Conservation (phyloP, 2,888 invertebrate species). For the Cerastis rubricosa region DNA sequence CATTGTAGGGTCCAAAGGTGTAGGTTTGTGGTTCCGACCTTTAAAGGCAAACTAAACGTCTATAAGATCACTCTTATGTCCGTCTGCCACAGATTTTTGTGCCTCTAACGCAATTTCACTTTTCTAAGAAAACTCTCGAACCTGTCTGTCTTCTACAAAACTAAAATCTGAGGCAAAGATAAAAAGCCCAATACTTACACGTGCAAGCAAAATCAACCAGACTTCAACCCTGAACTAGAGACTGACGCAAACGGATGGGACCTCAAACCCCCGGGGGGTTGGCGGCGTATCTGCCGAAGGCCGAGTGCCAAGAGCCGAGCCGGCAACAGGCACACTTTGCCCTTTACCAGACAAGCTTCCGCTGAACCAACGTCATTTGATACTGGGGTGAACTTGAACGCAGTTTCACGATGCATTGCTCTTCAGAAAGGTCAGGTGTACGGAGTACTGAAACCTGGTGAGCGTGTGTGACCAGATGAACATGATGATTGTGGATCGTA, state of each 20-base stretch:
- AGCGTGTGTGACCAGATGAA: not conserved
- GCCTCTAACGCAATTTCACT: not conserved
- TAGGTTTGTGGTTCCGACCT: not conserved
- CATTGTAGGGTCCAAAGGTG: not conserved
- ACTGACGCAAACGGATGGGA: constrained; percentile 38
- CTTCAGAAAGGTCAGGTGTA: not conserved
- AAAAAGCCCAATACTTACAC: constrained; percentile 29
- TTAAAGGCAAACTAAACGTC: not conserved
- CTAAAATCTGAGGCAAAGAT: not conserved
- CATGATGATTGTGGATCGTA: no score
- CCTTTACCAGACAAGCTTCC: not conserved
- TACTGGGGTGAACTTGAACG: constrained; percentile 23
- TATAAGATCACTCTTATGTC: not conserved
- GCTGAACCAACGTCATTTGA: not conserved
- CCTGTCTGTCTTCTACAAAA: not conserved
- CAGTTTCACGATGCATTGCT: constrained; percentile 1
- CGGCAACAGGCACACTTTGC: constrained; percentile 17
- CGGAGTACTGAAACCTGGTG: not conserved
- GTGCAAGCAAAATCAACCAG: constrained; percentile 21
- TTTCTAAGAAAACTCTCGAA: not conserved
- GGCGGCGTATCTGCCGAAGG: not conserved
- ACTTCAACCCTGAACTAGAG: constrained; percentile 42
- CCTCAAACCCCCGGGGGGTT: constrained; percentile 19
- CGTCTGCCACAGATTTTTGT: not conserved
- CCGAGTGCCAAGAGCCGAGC: not conserved